Percentiles rank a stretch among this genome's conserved stretches.
Evolutionary conservation across 2,888 invertebrate species (phyloP).

Genomic region (Micropterix aruncella): DNA sequence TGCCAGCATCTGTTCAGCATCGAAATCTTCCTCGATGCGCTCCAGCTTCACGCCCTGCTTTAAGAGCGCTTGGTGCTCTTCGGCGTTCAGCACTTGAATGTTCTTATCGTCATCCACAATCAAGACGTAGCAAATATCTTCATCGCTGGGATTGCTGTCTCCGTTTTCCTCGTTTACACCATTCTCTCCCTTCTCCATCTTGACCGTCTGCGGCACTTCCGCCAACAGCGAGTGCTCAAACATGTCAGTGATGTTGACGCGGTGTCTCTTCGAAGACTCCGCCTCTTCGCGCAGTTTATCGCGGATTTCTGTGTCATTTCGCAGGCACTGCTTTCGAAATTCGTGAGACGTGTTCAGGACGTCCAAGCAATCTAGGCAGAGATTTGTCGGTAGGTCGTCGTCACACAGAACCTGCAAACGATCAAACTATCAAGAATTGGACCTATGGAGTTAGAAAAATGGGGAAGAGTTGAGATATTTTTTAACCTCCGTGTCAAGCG

Average conservation of each 20-base stretch:
- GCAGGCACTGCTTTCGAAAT: constrained; percentile 31
- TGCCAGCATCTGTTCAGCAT: constrained; percentile 17
- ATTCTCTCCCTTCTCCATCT: background rate
- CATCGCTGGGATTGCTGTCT: no score
- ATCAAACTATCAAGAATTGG: no score
- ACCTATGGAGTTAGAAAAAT: no score
- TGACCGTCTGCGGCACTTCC: background rate
- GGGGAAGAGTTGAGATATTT: no score
- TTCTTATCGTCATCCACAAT: constrained; percentile 25
- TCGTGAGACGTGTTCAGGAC: constrained; percentile 27
- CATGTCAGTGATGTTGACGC: background rate
- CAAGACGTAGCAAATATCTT: constrained; percentile 34
- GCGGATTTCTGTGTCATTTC: constrained; percentile 30
- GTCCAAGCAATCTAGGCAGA: constrained; percentile 27
- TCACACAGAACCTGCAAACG: constrained; percentile 26
- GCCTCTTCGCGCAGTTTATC: no score
- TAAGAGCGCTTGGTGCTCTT: constrained; percentile 9
- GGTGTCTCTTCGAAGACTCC: constrained; percentile 10
- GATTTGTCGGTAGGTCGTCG: constrained; percentile 29
- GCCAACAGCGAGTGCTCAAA: background rate
- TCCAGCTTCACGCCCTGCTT: constrained; percentile 2
- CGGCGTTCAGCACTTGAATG: constrained; percentile 11
- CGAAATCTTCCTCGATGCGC: constrained; percentile 14
- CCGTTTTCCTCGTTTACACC: background rate
- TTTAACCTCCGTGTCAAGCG: background rate